Percentiles rank a stretch among this genome's conserved stretches.
These are phyloP conservation scores for Blera fallax DNA, from an alignment of 2,888 invertebrate genomes.

Conservation along the genomic window DNA sequence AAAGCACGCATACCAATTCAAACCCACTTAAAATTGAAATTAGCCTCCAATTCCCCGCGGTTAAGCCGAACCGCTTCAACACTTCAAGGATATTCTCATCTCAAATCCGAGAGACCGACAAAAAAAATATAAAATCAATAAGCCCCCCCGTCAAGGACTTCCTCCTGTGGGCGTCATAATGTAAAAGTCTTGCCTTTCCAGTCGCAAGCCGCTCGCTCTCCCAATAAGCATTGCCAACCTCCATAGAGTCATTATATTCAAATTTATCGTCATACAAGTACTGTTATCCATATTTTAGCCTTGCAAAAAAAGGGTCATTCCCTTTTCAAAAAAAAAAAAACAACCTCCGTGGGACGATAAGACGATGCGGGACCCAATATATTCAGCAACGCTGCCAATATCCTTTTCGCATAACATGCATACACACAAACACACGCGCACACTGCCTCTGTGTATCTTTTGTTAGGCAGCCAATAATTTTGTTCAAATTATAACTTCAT, in stretches of 20 bases:
- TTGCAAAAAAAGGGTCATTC: constrained; percentile 54
- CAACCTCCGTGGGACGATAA: not conserved
- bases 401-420: constrained; percentile 5
- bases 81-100: not conserved
- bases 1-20: not conserved
- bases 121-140: constrained; percentile 41
- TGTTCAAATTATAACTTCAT: constrained; percentile 67
- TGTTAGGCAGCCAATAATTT: constrained; percentile 62
- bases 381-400: not conserved
- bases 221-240: constrained; percentile 34
- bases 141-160: constrained; percentile 41
- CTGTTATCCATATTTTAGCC: constrained; percentile 51
- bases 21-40: constrained; percentile 46
- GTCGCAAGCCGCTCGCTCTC: constrained; percentile 19
- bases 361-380: not conserved
- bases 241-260: constrained; percentile 62
- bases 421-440: not conserved
- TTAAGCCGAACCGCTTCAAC: constrained; percentile 12
- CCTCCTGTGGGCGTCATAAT: constrained; percentile 33
- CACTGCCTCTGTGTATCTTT: not conserved
- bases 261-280: constrained; percentile 53
- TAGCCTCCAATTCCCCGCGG: constrained; percentile 49
- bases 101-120: not conserved
- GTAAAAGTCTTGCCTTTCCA: constrained; percentile 29
- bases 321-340: constrained; percentile 2